Evolutionary conservation across 1,140 invertebrate species (phyloP), one percentile per base, ranked within the genome.

Genomic region (Chionoecetes opilio): DNA sequence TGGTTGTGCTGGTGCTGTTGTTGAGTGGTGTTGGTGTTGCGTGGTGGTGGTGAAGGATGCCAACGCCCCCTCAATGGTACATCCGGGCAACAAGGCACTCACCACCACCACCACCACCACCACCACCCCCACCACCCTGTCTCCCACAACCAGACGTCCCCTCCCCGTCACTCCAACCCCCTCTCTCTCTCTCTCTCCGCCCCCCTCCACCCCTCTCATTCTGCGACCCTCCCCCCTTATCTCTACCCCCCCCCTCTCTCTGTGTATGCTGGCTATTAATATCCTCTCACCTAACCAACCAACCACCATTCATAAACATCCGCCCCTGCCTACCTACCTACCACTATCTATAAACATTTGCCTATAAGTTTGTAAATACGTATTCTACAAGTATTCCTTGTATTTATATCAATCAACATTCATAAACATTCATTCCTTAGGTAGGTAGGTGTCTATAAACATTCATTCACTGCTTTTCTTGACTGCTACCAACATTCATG

Each of bases 51-150:
- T 37, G 35, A 90, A 91, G 63, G 34, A 82, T 31, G 88, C 88
- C 88, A 34, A 90, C 88, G 41, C 88, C 38, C 88, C 88, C n/a
- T 90, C 88, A 90, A 90, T 53, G 88, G 38, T 29, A 29, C 88
- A 90, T 90, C 88, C 88, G 88, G 88, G 38, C 88, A 90, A 90
- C 88, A 90, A 21, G n/a, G n/a, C 41, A 38, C 17, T 26, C 86
- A 3, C 32, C n/a, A 0, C 86, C 34, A 3, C 32, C 86, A 3
- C 32, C 86, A 9, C 41, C 53, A 6, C 32, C 29, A n/a, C 41
- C 32, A 3, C 11, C 84, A 8, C 11, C 32, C 3, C 84, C 84
- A 86, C 63, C 63, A 75, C 21, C 11, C 63, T 75, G 63, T 75
- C 63, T 75, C 26, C 63, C 63, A n/a, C 21, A 0, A 26, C 1